Base-by-base conservation (phyloP, 1,140 invertebrate genomes). In the Caenorhabditis remanei region DNA sequence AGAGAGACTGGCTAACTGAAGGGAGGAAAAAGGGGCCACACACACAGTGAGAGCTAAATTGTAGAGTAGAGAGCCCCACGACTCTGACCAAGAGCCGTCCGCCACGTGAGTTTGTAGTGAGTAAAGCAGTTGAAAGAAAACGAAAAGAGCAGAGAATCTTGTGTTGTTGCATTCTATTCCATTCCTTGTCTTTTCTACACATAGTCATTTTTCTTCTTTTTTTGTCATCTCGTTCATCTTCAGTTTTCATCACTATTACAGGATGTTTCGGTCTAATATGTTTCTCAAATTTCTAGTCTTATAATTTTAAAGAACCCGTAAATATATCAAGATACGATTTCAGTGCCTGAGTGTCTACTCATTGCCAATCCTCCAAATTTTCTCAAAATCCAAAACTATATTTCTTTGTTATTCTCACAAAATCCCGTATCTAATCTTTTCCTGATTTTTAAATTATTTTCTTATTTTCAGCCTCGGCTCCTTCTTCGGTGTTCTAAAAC, bases 401-500 rank as follows among this genome's bases (percentile, higher is more conserved):
- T 32, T 32, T 32, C 32, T 32, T 32, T 32, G 32, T 32, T 32
- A 32, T 32, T 32, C 32, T 32, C 32, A 32, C 32, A 32, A 32
- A 32, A 32, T 32, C 32, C 32, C 32, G 2, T 1, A 32, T 32
- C 32, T 32, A 32, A 32, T 32, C 32, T 32, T 2, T 32, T 32
- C 32, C 32, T 32, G 32, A 32, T 32, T 2, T 32, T 2, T 71
- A 43, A 71, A 8, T 16, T 9, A 46, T 32, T 46, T 46, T 14
- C 7, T 7, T 46, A 32, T 75, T 75, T 79, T 79, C 71, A 79
- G 71, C 71, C 71, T 79, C 71, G 71, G 71, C 71, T 79, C 71
- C 32, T 79, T 79, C 71, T 79, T 79, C 53, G 71, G 71, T 79
- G 46, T 46, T 41, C 46, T 79, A 79, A 79, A 79, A 79, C 71